Base-by-base conservation (phyloP, 2,888 invertebrate genomes). In the Hermodice carunculata region DNA sequence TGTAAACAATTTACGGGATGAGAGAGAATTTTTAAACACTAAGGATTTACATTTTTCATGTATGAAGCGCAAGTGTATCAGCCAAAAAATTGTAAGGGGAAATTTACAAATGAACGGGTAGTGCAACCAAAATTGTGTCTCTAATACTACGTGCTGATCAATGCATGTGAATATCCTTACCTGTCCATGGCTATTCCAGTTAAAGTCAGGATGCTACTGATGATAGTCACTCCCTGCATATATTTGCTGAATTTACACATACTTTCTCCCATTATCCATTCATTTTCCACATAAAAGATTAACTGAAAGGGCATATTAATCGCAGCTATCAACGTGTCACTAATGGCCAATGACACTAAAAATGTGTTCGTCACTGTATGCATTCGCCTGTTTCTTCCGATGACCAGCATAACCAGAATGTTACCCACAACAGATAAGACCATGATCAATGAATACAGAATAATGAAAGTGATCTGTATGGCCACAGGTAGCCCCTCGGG, bases 251-350 rank as follows among this genome's bases (percentile, higher is more conserved):
- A 72, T 58, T 75, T 76, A 65, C 78, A 78, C 26, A 77, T 58
- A n/a, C n/a, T 8, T 14, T 70, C 66, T 11, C 78, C 78, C 28
- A 72, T 66, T n/a, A 65, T 59, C 78, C 78, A 78, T 51, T 75
- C 75, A 60, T 76, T 76, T 26, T 66, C 61, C 8, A 73, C 64
- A 3, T 72, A 64, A 57, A 69, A 73, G 53, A 72, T 67, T 29
- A 78, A 59, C 51, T 76, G 75, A 46, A 78, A 71, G 6, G 78
- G 78, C 78, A 79, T 78, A 51, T 78, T 78, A 17, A 78, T n/a
- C 8, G 37, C 22, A n/a, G n/a, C n/a, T 22, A 79, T 75, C 43
- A 78, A 56, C 5, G 79, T 53, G 63, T 81, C 79, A 31, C 78
- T 78, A 54, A 76, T 70, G 5, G 79, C 79, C 32, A 81, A 62